Percentiles rank a stretch among this genome's conserved stretches.
Evolutionary conservation across 2,797 vertebrate genomes (phyloP).

Genomic region (Lacerta viridis): DNA sequence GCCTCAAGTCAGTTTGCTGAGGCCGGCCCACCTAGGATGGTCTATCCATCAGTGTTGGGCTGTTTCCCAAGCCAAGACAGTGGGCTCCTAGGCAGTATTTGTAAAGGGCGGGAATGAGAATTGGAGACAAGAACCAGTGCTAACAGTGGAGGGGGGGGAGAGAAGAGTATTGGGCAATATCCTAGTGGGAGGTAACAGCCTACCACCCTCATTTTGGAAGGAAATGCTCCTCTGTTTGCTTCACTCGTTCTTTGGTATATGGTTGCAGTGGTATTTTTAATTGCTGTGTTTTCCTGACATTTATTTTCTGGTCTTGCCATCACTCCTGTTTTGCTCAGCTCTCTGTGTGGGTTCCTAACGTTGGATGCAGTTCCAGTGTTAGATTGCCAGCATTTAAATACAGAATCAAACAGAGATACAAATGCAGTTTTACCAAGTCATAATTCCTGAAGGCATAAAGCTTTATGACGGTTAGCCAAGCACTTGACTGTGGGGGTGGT

Average conservation of each 20-base stretch:
- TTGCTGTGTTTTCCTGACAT: not conserved
- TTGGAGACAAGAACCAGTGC: not conserved
- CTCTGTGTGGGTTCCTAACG: not conserved
- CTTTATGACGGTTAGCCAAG: constrained; percentile 37
- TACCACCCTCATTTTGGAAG: not conserved
- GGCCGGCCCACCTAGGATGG: not conserved
- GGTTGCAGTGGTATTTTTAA: not conserved
- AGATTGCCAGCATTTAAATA: constrained; percentile 20
- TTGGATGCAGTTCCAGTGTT: constrained; percentile 43
- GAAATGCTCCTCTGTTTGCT: not conserved
- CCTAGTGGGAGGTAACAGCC: not conserved
- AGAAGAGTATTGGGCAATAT: not conserved
- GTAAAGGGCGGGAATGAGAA: not conserved
- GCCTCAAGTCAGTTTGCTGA: not conserved
- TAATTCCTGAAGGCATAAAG: constrained; percentile 50
- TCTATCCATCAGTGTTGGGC: not conserved
- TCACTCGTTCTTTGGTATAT: not conserved
- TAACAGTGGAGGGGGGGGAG: not conserved
- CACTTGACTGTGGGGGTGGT: not conserved
- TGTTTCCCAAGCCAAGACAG: not conserved
- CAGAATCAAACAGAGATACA: constrained; percentile 43
- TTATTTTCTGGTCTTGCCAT: constrained; percentile 8
- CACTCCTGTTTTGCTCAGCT: constrained; percentile 30
- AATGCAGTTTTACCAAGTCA: constrained; percentile 24
- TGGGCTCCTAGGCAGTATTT: not conserved